Conservation (phyloP, 2,113 vertebrate species). For the Hippocampus abdominalis region DNA sequence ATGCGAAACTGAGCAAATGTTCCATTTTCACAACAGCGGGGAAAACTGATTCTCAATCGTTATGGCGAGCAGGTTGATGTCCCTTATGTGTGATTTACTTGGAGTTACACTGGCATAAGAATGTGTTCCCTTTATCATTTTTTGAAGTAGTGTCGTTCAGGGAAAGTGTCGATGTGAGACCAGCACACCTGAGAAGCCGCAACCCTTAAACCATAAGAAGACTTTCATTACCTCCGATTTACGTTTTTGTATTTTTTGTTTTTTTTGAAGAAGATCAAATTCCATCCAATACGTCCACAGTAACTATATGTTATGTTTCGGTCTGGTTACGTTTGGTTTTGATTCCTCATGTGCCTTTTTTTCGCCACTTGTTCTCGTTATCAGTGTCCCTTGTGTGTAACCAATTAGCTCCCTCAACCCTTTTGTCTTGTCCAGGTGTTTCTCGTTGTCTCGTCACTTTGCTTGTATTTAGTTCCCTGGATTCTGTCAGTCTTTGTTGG, state of each 20-base stretch:
- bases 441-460: too few relatives aligned
- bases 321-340: too few relatives aligned
- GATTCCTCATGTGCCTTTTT: too few relatives aligned
- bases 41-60: background rate
- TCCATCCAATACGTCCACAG: constrained; percentile 46
- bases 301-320: too few relatives aligned
- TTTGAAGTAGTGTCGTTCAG: constrained; percentile 3
- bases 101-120: background rate
- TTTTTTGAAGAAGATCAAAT: constrained; percentile 49
- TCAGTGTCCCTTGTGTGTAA: too few relatives aligned
- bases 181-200: constrained; percentile 42
- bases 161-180: constrained; percentile 38
- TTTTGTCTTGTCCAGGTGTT: too few relatives aligned
- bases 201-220: constrained; percentile 37
- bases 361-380: too few relatives aligned
- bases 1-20: background rate
- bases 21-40: background rate
- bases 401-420: too few relatives aligned
- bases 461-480: too few relatives aligned
- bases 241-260: constrained; percentile 25
- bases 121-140: background rate
- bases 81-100: background rate
- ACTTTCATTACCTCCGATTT: constrained; percentile 48
- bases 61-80: background rate
- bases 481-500: too few relatives aligned